Percentiles rank a stretch among this genome's conserved stretches.
These are phyloP conservation scores for Bolinopsis microptera DNA, from an alignment of 37 sponge, comb jelly and placozoan genomes.

Conservation along the genomic window DNA sequence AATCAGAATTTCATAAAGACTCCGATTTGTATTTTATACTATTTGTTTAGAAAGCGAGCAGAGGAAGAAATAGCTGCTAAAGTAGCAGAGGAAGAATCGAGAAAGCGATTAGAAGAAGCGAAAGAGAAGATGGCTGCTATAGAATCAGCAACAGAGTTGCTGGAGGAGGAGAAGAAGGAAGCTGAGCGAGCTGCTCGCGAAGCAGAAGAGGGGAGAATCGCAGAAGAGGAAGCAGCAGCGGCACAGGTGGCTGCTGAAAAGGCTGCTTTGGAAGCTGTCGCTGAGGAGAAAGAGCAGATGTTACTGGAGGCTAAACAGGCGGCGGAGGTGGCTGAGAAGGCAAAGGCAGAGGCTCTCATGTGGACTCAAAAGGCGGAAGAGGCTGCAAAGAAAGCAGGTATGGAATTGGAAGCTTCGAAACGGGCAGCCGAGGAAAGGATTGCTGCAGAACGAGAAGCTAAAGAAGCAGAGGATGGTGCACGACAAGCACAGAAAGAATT, in stretches of 20 bases:
- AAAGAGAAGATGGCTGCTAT: constrained; percentile 19
- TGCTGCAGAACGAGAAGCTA: constrained; percentile 2
- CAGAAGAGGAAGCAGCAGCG: not conserved
- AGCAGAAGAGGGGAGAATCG: not conserved
- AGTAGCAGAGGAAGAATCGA: constrained; percentile 20
- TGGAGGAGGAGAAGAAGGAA: constrained; percentile 1
- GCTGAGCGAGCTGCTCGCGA: not conserved
- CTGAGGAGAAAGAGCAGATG: constrained; percentile 20
- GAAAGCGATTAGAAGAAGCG: constrained; percentile 52
- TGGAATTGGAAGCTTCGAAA: not conserved
- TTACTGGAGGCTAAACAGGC: not conserved
- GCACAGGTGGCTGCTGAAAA: constrained; percentile 2
- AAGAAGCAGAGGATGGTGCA: constrained; percentile 17
- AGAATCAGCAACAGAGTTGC: not conserved
- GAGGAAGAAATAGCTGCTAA: constrained; percentile 33
- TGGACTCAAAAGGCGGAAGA: constrained; percentile 11
- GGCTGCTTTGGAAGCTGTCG: not conserved
- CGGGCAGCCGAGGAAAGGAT: not conserved
- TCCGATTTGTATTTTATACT: too few species aligned
- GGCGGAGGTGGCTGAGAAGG: not conserved
- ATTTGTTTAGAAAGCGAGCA: not conserved
- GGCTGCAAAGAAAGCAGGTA: not conserved
- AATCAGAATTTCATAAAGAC: too few species aligned
- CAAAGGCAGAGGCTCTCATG: constrained; percentile 1
- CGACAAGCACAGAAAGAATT: not conserved